Evolutionary conservation across 2,797 vertebrate species (phyloP), one percentile per base, ranked within the genome.

Genomic region (Eospalax fontanierii): DNA sequence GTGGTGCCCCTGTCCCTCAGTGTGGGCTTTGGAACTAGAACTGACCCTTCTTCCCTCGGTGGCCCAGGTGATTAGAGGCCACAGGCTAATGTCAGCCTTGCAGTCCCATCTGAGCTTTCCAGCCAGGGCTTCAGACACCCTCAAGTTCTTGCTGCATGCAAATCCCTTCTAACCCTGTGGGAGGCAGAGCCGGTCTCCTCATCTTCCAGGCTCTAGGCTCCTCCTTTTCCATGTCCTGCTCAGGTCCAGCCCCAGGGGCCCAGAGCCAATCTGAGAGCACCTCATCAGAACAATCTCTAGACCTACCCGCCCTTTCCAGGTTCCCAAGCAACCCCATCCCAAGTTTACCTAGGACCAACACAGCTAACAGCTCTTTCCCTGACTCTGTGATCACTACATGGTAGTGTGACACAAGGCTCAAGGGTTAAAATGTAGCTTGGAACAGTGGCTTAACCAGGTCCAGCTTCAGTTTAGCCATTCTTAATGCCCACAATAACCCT

Each of bases 341-440:
- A 0, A 30, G 12, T n/a, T 73, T 46, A 38, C 59, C 26, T 14
- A 57, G 38, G 43, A 16, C 14, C 28, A 26, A 2, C 9, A 24
- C 4, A 54, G 89, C 50, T 38, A 73, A 33, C 6, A 0, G 8
- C 30, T 35, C 46, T 71, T n/a, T 35, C 35, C 19, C 43, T 9
- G 15, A 38, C 30, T 59, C 75, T 50, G 12, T 0, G 10, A 76
- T 50, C 16, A 9, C 11, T 63, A 73, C 54, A 50, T 40, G 50
- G 33, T 0, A 6, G 1, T 0, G 19, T 26, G 59, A 4, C 66
- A 28, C 9, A 12, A 40, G 11, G 8, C 19, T 21, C 19, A 26
- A 14, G 38, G 19, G 50, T 71, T 68, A 40, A 59, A 82, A 50
- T 38, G 24, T 24, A 63, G 46, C 61, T 35, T 4, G 9, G 10